phyloP scores from a whole-genome alignment of 2,888 invertebrate species.

The Oscheius sp. region DNA sequence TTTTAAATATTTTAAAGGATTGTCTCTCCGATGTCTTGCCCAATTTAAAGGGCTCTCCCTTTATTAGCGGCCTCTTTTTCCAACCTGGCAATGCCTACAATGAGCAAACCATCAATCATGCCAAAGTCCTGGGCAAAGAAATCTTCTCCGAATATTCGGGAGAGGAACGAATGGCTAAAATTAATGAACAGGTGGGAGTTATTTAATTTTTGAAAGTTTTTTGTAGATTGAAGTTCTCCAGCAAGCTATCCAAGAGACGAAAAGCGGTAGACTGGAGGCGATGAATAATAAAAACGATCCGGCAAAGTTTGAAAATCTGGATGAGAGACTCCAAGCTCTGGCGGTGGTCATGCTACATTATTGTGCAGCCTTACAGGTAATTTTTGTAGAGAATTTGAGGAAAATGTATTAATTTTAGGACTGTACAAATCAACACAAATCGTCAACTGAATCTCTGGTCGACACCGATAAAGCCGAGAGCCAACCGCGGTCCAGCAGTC shows the following conservation, averaged over 20 bases:
- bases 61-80: constrained; percentile 55
- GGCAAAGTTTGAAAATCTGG: constrained; percentile 79
- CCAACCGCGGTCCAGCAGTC: background rate
- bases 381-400: too few relatives aligned
- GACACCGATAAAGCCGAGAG: constrained; percentile 7
- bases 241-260: constrained; percentile 82
- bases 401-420: too few relatives aligned
- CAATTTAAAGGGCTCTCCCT: constrained; percentile 53
- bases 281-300: constrained; percentile 72
- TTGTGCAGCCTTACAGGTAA: constrained; percentile 87
- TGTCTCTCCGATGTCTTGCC: constrained; percentile 54
- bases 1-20: constrained; percentile 34
- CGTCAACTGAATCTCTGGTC: constrained; percentile 22
- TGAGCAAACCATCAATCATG: constrained; percentile 87
- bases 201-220: background rate
- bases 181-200: constrained; percentile 84
- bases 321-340: constrained; percentile 85
- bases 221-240: constrained; percentile 83
- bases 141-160: constrained; percentile 82
- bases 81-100: constrained; percentile 77
- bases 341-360: constrained; percentile 93
- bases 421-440: background rate
- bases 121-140: constrained; percentile 87
- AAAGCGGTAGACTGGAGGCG: constrained; percentile 77
- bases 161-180: constrained; percentile 82